Percentiles rank a stretch among this genome's conserved stretches.
Evolutionary conservation across 53 echinoderm and acorn worm genomes (phyloP).

Genomic region (Actinopyga echinites): DNA sequence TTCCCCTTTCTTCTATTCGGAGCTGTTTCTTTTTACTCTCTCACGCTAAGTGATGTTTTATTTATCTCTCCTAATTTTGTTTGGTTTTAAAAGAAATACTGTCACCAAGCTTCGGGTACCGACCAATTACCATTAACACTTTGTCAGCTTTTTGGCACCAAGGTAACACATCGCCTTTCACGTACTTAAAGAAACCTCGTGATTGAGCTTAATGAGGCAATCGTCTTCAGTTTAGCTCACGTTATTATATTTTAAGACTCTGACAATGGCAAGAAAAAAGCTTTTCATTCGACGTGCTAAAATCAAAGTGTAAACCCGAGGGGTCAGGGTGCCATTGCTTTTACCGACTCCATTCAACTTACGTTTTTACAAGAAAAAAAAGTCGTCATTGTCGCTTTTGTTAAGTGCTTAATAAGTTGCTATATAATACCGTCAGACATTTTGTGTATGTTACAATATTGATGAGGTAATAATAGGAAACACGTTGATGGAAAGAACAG

Average conservation of each 20-base stretch:
- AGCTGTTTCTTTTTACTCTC: background rate
- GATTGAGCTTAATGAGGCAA: slow-evolving; percentile 28
- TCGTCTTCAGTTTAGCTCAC: slow-evolving; percentile 15
- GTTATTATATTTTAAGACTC: background rate
- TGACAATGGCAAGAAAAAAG: slow-evolving; percentile 1
- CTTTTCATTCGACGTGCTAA: slow-evolving; percentile 14
- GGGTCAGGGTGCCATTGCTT: too few species aligned
- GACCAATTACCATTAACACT: slow-evolving; percentile 33
- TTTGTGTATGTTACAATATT: slow-evolving; percentile 23
- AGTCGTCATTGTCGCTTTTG: background rate
- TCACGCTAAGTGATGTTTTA: slow-evolving; percentile 30
- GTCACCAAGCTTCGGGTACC: slow-evolving; percentile 17
- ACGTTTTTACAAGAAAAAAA: too few species aligned
- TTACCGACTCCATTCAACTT: too few species aligned
- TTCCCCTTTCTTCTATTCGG: background rate
- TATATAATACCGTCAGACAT: slow-evolving; percentile 16
- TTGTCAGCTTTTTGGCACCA: slow-evolving; percentile 12
- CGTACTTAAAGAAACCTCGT: slow-evolving; percentile 25
- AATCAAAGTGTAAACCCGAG: slow-evolving; percentile 28
- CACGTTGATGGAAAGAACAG: background rate
- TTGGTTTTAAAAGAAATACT: slow-evolving; percentile 27
- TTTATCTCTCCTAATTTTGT: slow-evolving; percentile 37
- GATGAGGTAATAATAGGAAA: background rate
- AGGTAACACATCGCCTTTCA: slow-evolving; percentile 13
- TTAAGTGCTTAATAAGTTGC: background rate